Evolutionary conservation across 2,888 invertebrate species (phyloP).

Genomic region (Sepiola atlantica): DNA sequence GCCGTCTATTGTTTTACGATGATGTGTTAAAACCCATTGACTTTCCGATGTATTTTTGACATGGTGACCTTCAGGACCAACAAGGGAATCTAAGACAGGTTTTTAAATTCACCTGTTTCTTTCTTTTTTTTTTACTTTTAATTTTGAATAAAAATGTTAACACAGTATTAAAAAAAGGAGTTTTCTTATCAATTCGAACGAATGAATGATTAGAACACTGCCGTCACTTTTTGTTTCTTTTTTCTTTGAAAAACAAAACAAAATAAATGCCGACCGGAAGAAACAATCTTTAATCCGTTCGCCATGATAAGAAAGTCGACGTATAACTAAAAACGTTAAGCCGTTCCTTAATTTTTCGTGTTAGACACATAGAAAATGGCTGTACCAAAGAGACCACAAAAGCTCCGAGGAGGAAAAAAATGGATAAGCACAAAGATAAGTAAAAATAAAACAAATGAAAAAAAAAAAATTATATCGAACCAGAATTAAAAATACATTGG

Average conservation of each 20-base stretch:
- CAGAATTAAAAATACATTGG: background rate
- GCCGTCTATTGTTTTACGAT: slow-evolving; percentile 34
- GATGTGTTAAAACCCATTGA: slow-evolving; percentile 38
- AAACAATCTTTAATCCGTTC: background rate
- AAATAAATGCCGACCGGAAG: background rate
- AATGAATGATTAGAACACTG: background rate
- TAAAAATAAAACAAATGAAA: background rate
- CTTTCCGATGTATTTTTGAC: slow-evolving; percentile 33
- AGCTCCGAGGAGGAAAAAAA: background rate
- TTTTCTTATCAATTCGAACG: background rate
- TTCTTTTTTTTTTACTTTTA: background rate
- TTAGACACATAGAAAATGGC: background rate
- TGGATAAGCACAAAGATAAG: background rate
- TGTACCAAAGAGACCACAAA: slow-evolving; percentile 23
- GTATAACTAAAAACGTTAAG: background rate
- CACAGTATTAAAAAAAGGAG: too few species aligned
- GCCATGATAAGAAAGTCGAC: background rate
- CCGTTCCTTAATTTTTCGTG: background rate
- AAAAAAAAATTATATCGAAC: background rate
- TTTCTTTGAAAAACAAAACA: background rate
- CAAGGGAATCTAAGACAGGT: background rate
- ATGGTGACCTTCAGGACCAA: slow-evolving; percentile 45
- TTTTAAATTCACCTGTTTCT: background rate
- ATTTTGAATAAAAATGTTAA: too few species aligned
- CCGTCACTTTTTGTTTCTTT: background rate